phyloP scores from a whole-genome alignment of 1,140 invertebrate genomes.

The Ceratosolen solmsi region DNA sequence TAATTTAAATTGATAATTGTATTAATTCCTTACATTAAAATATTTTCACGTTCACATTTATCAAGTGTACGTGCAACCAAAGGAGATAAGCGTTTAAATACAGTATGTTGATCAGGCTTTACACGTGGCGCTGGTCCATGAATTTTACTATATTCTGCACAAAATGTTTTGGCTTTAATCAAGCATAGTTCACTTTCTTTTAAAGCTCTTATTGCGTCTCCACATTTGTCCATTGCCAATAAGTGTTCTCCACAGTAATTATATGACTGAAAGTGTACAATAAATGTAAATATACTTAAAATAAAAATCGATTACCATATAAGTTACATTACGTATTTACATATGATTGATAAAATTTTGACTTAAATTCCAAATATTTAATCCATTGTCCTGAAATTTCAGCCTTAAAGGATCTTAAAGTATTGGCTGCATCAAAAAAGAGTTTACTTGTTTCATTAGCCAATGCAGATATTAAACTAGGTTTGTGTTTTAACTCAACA shows the following conservation, averaged over 20 bases:
- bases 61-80: conserved; percentile 78
- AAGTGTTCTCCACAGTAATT: conserved; percentile 80
- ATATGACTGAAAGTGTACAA: conserved; percentile 78
- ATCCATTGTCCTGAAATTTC: conserved; percentile 79
- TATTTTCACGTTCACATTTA: conserved; percentile 84
- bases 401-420: conserved; percentile 75
- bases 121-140: conserved; percentile 78
- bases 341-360: conserved; percentile 79
- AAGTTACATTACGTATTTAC: conserved; percentile 69
- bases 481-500: conserved; percentile 81
- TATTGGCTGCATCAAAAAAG: conserved; percentile 77
- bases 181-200: conserved; percentile 78
- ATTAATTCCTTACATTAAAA: conserved; percentile 77
- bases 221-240: conserved; percentile 81
- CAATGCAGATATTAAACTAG: conserved; percentile 78
- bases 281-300: conserved; percentile 38
- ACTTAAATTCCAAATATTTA: conserved; percentile 81
- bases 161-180: conserved; percentile 74
- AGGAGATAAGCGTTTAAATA: conserved; percentile 78
- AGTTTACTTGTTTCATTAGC: conserved; percentile 80
- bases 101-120: conserved; percentile 79
- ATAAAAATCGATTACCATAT: conserved; percentile 21
- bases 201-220: conserved; percentile 79
- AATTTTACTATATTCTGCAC: conserved; percentile 77
- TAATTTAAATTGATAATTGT: neutral